A percentile compares a stretch with the other conserved stretches of the same genome.
Conservation (phyloP, 2,113 vertebrate species). For the Mormoops blainvillei region DNA sequence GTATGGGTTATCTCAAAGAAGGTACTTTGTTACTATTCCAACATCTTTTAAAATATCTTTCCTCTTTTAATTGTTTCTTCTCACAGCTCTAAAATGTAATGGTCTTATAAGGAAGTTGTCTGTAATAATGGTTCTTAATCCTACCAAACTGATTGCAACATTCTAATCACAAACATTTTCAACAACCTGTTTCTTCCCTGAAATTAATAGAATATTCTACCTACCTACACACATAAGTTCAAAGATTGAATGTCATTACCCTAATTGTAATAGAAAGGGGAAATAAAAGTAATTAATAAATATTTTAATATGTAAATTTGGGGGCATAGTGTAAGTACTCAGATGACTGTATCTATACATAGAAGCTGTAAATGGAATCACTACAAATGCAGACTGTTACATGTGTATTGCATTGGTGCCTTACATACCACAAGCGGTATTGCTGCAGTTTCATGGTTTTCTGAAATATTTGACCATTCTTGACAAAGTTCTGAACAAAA, state of each 20-base stretch:
- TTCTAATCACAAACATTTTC: background rate
- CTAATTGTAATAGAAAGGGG: background rate
- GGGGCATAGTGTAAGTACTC: background rate
- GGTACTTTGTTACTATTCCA: background rate
- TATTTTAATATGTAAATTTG: background rate
- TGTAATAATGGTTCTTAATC: background rate
- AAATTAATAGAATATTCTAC: conserved; percentile 10
- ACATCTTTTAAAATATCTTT: background rate
- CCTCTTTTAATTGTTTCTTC: conserved; percentile 16
- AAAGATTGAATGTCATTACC: background rate
- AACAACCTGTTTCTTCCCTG: conserved; percentile 14
- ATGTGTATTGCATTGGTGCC: background rate
- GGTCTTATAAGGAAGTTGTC: background rate
- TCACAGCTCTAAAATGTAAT: background rate
- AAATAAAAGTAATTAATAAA: conserved; percentile 28
- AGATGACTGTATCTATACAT: background rate
- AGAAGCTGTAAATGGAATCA: background rate
- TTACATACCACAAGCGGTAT: background rate
- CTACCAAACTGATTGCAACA: background rate
- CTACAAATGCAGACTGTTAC: background rate
- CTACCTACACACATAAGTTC: background rate
- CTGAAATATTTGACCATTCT: conserved; percentile 12
- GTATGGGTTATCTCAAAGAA: background rate
- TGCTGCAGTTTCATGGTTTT: background rate
- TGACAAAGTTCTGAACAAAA: conserved; percentile 41